These are phyloP conservation scores for Sabatieria punctata DNA, from an alignment of 2,888 invertebrate genomes.

Conservation along the genomic window DNA sequence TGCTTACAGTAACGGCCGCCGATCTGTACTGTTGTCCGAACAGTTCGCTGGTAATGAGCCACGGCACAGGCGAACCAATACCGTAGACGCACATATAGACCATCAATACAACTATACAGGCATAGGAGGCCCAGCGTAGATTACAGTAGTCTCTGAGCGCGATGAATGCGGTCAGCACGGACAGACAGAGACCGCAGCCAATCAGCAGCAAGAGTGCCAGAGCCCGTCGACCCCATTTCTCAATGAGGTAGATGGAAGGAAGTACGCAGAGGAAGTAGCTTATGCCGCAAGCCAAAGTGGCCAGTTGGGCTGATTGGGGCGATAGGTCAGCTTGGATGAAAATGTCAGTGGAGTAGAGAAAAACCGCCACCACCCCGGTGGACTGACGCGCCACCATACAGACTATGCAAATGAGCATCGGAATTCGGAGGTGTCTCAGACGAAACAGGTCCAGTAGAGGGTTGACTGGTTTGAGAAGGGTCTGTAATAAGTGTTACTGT, in stretches of 20 bases:
- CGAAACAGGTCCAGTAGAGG: no score
- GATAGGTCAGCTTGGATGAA: slow-evolving; percentile 25
- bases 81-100: slow-evolving; percentile 5
- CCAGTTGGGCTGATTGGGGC: slow-evolving; percentile 13
- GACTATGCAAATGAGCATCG: slow-evolving; percentile 1
- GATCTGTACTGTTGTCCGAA: neutral
- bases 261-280: neutral
- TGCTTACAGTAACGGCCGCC: neutral
- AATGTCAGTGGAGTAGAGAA: slow-evolving; percentile 37
- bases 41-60: slow-evolving; percentile 8
- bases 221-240: slow-evolving; percentile 28
- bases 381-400: slow-evolving; percentile 24
- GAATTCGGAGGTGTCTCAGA: neutral
- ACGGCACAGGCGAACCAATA: neutral
- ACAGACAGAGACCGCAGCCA: slow-evolving; percentile 30
- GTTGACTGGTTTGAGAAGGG: neutral
- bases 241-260: neutral
- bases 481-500: no score
- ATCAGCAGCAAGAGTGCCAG: slow-evolving; percentile 30
- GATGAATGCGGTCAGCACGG: slow-evolving; percentile 28
- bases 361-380: slow-evolving; percentile 34
- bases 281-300: neutral
- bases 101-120: neutral
- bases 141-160: slow-evolving; percentile 17
- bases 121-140: neutral